Evolutionary conservation across 2,888 invertebrate genomes (phyloP), one percentile per base, ranked within the genome.

Genomic region (Chrysolina americana): DNA sequence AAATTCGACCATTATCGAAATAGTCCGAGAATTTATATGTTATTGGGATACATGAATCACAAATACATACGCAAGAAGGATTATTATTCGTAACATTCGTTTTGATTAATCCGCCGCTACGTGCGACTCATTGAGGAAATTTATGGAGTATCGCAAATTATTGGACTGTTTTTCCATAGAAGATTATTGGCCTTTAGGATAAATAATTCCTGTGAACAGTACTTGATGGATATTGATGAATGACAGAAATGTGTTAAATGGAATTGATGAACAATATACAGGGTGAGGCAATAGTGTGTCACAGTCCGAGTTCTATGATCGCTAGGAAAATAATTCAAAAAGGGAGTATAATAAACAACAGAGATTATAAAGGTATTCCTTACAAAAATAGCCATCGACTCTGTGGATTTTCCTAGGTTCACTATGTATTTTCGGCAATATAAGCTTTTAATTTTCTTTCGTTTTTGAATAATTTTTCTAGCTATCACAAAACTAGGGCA

Each of bases 1-100:
- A 73, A 75, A 76, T 75, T 69, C 13, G 63, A 48, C 76, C 77
- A 77, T 81, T 81, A 75, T 78, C 76, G 75, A 75, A 78, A 75
- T 71, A 59, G 75, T 74, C 78, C 74, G 56, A 48, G 70, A 75
- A 77, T 77, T 77, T 77, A 77, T 76, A 71, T 62, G 70, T 65
- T 23, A 59, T 59, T 59, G 36, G 59, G 17, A 59, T 59, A 9
- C 17, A 59, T 59, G 59, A 59, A 28, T 59, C 59, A 59, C 28
- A 59, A 36, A 59, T 59, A 28, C 48, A 47, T 65, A 48, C 65
- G 65, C 47, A 41, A 48, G 44, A 47, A 65, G 65, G 65, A 65
- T 65, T 65, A 65, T 65, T 65, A 59, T 59, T 28, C 28, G 59
- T 59, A 59, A 59, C 59, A 59, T 59, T 59, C 59, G n/a, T 59